Evolutionary conservation across 2,797 vertebrate genomes (phyloP), one percentile per base, ranked within the genome.

Genomic region (Bryconaethiops microstoma): DNA sequence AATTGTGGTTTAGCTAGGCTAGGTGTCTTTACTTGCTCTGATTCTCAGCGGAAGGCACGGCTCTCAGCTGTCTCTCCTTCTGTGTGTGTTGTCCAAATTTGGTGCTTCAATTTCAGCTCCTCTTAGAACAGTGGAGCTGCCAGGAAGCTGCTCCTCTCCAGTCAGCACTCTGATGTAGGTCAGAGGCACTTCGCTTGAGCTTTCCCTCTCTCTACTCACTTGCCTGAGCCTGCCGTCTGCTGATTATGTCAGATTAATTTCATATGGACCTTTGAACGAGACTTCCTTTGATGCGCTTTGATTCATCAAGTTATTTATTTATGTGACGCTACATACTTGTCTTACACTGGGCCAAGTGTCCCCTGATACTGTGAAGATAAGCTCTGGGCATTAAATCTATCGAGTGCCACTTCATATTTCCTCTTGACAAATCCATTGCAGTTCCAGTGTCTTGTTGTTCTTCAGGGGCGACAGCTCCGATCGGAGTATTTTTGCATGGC

Each of bases 211-310:
- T 72, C 52, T 75, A 55, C 79, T 67, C 65, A 42, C 78, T 67
- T 63, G 71, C 81, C 21, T 68, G 13, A 81, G 81, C 87, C 81
- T 85, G 86, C 71, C 78, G 86, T 91, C 89, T 84, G 83, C 84
- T 90, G 88, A 91, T 92, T 89, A 91, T 92, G 92, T 92, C 94
- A 91, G 85, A 91, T 90, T 91, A 86, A 92, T 91, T 92, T 93
- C 83, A 87, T 85, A 87, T 82, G 84, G 86, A 86, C 84, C 74
- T 72, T 82, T 83, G 85, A 92, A 84, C 85, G 67, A 80, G 84
- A 83, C 77, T 78, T 73, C n/a, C 87, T 89, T 91, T 85, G 70
- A 87, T 85, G 82, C 88, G 77, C 79, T 82, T 85, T 86, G 85
- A 87, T 86, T 85, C 39, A 80, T 83, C 84, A 76, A 75, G 76